These are phyloP conservation scores for Amphiprion ocellaris DNA, from an alignment of 2,113 vertebrate species.

Conservation along the genomic window DNA sequence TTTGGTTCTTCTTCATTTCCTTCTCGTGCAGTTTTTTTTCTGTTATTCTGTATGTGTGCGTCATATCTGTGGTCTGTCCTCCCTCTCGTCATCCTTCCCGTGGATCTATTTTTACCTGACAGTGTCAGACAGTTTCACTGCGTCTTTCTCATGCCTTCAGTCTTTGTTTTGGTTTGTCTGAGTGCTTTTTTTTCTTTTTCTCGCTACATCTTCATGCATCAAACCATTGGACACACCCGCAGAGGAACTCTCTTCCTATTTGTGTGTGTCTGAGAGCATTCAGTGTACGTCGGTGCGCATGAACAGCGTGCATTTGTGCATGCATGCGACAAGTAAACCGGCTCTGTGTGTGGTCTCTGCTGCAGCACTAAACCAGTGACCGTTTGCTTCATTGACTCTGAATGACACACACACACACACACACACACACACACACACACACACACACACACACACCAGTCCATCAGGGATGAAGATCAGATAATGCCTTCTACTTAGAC, in stretches of 20 bases:
- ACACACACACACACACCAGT: constrained; percentile 18
- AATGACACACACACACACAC: constrained; percentile 26
- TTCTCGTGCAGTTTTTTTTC: not conserved
- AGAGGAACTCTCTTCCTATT: constrained; percentile 3
- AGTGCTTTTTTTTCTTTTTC: not conserved
- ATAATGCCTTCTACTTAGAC: constrained; percentile 12
- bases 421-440: constrained; percentile 3
- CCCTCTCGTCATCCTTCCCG: not conserved
- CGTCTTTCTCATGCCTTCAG: constrained; percentile 58
- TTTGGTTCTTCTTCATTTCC: not conserved
- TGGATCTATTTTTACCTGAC: constrained; percentile 65
- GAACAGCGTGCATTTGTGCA: not conserved
- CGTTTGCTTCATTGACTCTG: constrained; percentile 42
- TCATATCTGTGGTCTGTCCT: not conserved
- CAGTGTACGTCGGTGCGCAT: not conserved
- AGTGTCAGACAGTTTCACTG: constrained; percentile 60
- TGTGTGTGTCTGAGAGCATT: not conserved
- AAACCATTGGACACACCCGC: constrained; percentile 25
- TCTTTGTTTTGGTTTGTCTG: constrained; percentile 74
- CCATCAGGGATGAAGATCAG: constrained; percentile 42
- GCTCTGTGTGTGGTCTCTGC: constrained; percentile 35
- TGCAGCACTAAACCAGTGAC: constrained; percentile 31
- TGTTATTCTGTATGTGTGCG: not conserved
- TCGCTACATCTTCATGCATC: constrained; percentile 7
- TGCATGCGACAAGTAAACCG: not conserved